Percentiles rank a stretch among this genome's conserved stretches.
These are phyloP conservation scores for Muricea muricata DNA, from an alignment of 92 coral and sea anemone genomes.

Conservation along the genomic window DNA sequence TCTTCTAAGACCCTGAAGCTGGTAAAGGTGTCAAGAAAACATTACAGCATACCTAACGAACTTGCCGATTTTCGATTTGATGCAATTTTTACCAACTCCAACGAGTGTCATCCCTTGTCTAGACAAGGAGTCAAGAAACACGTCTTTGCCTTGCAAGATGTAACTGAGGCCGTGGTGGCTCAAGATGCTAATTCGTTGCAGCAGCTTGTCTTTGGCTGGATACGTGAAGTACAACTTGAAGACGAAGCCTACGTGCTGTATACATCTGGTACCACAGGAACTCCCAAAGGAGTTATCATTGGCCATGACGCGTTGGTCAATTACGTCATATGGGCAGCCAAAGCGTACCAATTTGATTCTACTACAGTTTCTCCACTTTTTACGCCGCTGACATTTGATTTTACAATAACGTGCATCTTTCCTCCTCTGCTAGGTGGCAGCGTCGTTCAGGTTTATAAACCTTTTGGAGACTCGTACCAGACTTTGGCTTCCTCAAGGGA, in stretches of 20 bases:
- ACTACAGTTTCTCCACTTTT: background rate
- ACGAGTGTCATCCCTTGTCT: background rate
- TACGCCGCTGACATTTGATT: constrained; percentile 1
- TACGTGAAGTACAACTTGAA: background rate
- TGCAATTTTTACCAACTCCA: background rate
- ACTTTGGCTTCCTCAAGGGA: background rate
- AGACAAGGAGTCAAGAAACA: background rate
- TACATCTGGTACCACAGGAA: constrained; percentile 39
- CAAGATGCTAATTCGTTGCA: background rate
- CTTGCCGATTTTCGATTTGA: background rate
- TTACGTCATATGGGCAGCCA: constrained; percentile 9
- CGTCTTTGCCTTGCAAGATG: background rate
- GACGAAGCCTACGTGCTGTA: constrained; percentile 34
- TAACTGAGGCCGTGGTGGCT: background rate
- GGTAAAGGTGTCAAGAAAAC: background rate
- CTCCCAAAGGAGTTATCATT: constrained; percentile 40
- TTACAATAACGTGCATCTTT: background rate
- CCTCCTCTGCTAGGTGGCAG: constrained; percentile 2
- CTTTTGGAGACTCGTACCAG: background rate
- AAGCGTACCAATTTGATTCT: background rate
- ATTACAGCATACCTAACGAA: background rate
- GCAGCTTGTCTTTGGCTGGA: background rate
- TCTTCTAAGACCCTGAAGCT: background rate
- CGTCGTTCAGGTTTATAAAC: background rate
- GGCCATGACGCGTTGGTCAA: constrained; percentile 15